These are phyloP conservation scores for Agelastica alni DNA, from an alignment of 2,888 invertebrate species.

Conservation along the genomic window DNA sequence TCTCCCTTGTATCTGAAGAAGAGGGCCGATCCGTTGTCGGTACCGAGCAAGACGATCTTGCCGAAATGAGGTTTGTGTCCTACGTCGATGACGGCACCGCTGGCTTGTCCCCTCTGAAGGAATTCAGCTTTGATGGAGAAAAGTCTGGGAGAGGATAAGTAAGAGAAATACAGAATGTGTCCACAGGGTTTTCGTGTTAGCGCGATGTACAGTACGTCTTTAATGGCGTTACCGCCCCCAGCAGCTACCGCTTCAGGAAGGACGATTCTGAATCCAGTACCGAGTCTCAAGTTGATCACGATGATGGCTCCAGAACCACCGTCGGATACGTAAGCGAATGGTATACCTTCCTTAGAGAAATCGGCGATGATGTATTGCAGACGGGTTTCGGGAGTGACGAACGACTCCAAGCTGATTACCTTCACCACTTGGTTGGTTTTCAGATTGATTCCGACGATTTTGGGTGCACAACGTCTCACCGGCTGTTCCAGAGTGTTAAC, in stretches of 20 bases:
- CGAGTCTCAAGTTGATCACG: constrained; percentile 68
- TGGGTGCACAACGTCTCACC: constrained; percentile 68
- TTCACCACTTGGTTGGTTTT: constrained; percentile 63
- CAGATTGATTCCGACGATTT: constrained; percentile 57
- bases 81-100: constrained; percentile 59
- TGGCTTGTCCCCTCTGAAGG: constrained; percentile 63
- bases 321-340: constrained; percentile 70
- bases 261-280: constrained; percentile 67
- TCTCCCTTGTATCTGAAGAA: constrained; percentile 65
- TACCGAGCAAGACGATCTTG: constrained; percentile 66
- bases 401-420: constrained; percentile 60
- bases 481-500: constrained; percentile 70
- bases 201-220: constrained; percentile 70
- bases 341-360: constrained; percentile 64
- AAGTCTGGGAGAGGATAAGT: constrained; percentile 65
- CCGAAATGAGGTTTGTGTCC: constrained; percentile 59
- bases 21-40: constrained; percentile 64
- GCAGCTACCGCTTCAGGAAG: constrained; percentile 63
- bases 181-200: constrained; percentile 63
- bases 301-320: constrained; percentile 70
- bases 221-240: constrained; percentile 47
- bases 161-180: constrained; percentile 65
- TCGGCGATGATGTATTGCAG: constrained; percentile 74
- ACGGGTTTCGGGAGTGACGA: constrained; percentile 60
- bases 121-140: constrained; percentile 68